Base-by-base conservation (phyloP, 1,140 invertebrate species). In the Drosophila lacertosa region DNA sequence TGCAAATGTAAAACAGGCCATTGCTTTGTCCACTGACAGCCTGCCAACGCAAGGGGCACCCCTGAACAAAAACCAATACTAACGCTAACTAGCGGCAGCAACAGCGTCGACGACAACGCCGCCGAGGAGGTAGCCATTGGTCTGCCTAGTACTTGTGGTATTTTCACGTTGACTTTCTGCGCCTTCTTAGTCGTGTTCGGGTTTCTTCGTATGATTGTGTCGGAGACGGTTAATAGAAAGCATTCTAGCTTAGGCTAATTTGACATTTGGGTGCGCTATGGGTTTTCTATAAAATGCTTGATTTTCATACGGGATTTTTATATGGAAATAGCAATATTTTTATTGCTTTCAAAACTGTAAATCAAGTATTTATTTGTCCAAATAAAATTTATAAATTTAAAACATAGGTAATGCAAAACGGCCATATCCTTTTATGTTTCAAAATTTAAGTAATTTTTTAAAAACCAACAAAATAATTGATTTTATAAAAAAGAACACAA, bases 1-100 rank as follows among this genome's bases (percentile, higher is more conserved):
- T 86, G 77, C 81, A 86, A 88, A 86, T 70, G 82, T 77, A 74
- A 79, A 75, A 77, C 73, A 62, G 81, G 82, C 77, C 81, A 86
- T 83, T 86, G 81, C 76, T 72, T 83, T 83, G 86, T 80, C 72
- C 76, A 66, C 18, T 50, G 13, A 62, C 54, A 40, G 9, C 32
- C 15, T 26, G 13, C 29, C 53, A 63, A 33, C 2, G 24, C 48
- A 60, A 48, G 22, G 35, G 22, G 9, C 22, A 22, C 15, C 32
- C 51, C 53, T n/a, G 35, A 33, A 59, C 24, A 26, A 32, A 37
- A 18, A 3, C 32, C 51, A 57, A 37, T 54, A 54, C 22, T 11
- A 42, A 40, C 2, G 16, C 29, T 35, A 57, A 53, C 58, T 37
- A 35, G 33, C 53, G 10, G 10, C 48, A 37, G 55, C 32, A 5